A percentile compares a stretch with the other conserved stretches of the same genome.
These are phyloP conservation scores for Cheilosia impressa DNA, from an alignment of 2,888 invertebrate species.

Conservation along the genomic window DNA sequence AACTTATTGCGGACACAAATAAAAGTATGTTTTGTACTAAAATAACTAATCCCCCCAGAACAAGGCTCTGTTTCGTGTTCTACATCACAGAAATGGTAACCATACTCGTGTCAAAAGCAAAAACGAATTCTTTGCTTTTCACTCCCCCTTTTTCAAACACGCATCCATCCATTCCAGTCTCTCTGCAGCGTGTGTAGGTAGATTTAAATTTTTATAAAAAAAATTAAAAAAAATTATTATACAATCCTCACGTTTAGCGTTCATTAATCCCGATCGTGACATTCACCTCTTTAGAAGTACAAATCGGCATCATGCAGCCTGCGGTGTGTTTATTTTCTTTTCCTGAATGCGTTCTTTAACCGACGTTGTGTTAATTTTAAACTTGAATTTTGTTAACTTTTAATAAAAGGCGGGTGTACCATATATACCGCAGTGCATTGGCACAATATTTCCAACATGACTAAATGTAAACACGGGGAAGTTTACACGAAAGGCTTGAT, in stretches of 20 bases:
- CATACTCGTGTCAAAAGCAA: too few relatives aligned
- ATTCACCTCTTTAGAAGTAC: constrained; percentile 65
- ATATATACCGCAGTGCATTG: constrained; percentile 14
- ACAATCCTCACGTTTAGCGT: constrained; percentile 57
- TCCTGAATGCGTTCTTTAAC: constrained; percentile 63
- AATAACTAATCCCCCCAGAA: too few relatives aligned
- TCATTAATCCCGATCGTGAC: constrained; percentile 73
- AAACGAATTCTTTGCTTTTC: constrained; percentile 14
- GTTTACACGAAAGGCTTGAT: background rate
- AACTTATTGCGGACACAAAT: too few relatives aligned
- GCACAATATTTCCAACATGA: constrained; percentile 24
- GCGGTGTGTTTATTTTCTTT: constrained; percentile 28
- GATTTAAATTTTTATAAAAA: constrained; percentile 5
- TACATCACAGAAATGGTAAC: too few relatives aligned
- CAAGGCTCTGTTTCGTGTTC: too few relatives aligned
- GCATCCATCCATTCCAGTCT: background rate
- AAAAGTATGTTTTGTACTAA: too few relatives aligned
- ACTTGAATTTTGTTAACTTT: constrained; percentile 19
- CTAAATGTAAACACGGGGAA: background rate
- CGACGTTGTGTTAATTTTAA: constrained; percentile 58
- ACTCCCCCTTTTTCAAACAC: background rate
- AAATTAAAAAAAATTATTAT: constrained; percentile 35
- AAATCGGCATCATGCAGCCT: constrained; percentile 14
- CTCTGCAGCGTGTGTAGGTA: background rate
- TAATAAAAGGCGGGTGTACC: background rate